Percentiles rank a stretch among this genome's conserved stretches.
Evolutionary conservation across 1,140 invertebrate genomes (phyloP).

Genomic region (Tetragnatha versicolor): DNA sequence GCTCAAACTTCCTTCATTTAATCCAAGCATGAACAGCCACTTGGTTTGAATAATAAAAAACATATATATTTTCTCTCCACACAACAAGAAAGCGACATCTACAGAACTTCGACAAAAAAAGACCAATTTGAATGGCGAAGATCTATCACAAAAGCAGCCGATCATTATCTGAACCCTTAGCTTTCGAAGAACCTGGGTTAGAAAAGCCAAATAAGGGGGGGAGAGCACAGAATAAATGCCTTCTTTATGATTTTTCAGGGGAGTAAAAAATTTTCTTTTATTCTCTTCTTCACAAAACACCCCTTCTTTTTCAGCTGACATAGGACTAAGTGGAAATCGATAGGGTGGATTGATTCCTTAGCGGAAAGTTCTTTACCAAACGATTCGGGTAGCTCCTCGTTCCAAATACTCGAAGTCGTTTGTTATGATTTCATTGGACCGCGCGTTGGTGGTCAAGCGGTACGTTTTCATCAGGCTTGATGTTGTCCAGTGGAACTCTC

Average conservation of each 20-base stretch:
- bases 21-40: too few species aligned
- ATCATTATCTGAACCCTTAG: conserved; percentile 24
- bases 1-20: too few species aligned
- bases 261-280: background rate
- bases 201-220: conserved; percentile 1
- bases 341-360: conserved; percentile 35
- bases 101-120: too few species aligned
- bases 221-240: conserved; percentile 21
- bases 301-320: conserved; percentile 21
- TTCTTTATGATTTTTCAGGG: conserved; percentile 28
- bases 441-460: too few species aligned
- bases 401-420: too few species aligned
- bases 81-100: background rate
- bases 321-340: conserved; percentile 50
- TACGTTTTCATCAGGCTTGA: too few species aligned
- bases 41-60: too few species aligned
- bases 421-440: too few species aligned
- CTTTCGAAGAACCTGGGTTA: conserved; percentile 13
- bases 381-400: too few species aligned
- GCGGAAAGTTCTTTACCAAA: too few species aligned
- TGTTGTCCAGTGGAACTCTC: too few species aligned
- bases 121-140: background rate
- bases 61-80: too few species aligned
- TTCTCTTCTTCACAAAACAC: background rate
- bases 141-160: conserved; percentile 5